Evolutionary conservation across 2,797 vertebrate genomes (phyloP).

Genomic region (Orestias chungarensis): DNA sequence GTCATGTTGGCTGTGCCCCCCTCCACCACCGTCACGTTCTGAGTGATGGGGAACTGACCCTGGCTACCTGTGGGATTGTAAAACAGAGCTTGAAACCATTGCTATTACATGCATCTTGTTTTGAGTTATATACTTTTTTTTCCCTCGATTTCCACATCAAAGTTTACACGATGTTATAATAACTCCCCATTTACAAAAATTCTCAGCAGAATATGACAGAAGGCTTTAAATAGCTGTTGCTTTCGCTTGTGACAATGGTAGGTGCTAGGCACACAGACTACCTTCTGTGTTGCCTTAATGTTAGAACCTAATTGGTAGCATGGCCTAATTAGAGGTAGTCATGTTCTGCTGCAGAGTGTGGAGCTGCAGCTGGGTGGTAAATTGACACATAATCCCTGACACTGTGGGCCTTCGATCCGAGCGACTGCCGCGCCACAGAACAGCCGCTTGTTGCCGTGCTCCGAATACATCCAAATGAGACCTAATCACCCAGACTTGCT

Average conservation of each 20-base stretch:
- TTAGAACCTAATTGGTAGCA: slow-evolving; percentile 78
- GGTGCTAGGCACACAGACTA: slow-evolving; percentile 54
- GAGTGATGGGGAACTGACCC: slow-evolving; percentile 94
- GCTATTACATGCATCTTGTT: slow-evolving; percentile 27
- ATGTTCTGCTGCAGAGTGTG: slow-evolving; percentile 72
- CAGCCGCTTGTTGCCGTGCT: slow-evolving; percentile 65
- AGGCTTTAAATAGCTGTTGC: slow-evolving; percentile 45
- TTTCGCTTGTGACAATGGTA: slow-evolving; percentile 51
- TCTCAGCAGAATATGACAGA: slow-evolving; percentile 32
- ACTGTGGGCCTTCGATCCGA: slow-evolving; percentile 73
- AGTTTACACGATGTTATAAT: slow-evolving; percentile 28
- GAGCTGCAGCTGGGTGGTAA: slow-evolving; percentile 79
- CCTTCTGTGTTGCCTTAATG: slow-evolving; percentile 64
- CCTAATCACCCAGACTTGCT: slow-evolving; percentile 76
- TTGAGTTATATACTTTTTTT: slow-evolving; percentile 29
- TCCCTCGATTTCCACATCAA: slow-evolving; percentile 30
- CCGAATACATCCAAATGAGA: slow-evolving; percentile 73
- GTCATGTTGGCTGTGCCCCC: slow-evolving; percentile 95
- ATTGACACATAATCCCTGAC: slow-evolving; percentile 81
- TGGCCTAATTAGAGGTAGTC: slow-evolving; percentile 81
- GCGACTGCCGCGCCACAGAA: slow-evolving; percentile 61
- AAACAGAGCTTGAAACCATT: slow-evolving; percentile 53
- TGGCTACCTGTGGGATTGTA: slow-evolving; percentile 69
- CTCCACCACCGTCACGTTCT: slow-evolving; percentile 97
- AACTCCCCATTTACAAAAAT: slow-evolving; percentile 22